Evolutionary conservation across 2,888 invertebrate genomes (phyloP).

Genomic region (Pinctada fucata): DNA sequence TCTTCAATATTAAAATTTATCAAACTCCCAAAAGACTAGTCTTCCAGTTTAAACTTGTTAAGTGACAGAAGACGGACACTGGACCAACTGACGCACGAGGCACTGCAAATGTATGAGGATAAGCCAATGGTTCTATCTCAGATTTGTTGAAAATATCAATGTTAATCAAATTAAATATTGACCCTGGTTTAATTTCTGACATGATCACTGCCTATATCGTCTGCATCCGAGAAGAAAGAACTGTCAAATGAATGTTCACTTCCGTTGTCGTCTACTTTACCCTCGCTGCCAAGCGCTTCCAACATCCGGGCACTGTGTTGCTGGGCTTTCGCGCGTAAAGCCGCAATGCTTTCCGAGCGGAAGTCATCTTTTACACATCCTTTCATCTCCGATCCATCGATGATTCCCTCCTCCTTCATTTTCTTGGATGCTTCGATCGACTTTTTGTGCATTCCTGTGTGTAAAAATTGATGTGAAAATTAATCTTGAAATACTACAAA

Average conservation of each 20-base stretch:
- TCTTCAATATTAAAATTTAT: no score
- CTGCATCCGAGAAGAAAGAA: conserved; percentile 53
- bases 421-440: conserved; percentile 97
- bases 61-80: no score
- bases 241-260: conserved; percentile 49
- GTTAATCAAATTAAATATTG: no score
- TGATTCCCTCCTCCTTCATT: conserved; percentile 84
- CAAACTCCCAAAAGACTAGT: no score
- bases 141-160: no score
- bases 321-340: conserved; percentile 94
- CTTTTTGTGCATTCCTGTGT: conserved; percentile 96
- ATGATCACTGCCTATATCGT: conserved; percentile 32
- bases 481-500: no score
- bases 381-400: conserved; percentile 81
- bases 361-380: conserved; percentile 78
- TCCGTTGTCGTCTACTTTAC: conserved; percentile 33
- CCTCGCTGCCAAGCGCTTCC: conserved; percentile 56
- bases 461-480: neutral
- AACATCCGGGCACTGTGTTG: conserved; percentile 83
- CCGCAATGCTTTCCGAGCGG: conserved; percentile 94
- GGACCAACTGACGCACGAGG: no score
- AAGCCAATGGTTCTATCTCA: no score
- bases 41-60: no score
- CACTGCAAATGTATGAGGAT: no score
- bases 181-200: no score